A percentile compares a stretch with the other conserved stretches of the same genome.
These are phyloP conservation scores for Pandion haliaetus DNA, from an alignment of 2,113 vertebrate species.

Conservation along the genomic window DNA sequence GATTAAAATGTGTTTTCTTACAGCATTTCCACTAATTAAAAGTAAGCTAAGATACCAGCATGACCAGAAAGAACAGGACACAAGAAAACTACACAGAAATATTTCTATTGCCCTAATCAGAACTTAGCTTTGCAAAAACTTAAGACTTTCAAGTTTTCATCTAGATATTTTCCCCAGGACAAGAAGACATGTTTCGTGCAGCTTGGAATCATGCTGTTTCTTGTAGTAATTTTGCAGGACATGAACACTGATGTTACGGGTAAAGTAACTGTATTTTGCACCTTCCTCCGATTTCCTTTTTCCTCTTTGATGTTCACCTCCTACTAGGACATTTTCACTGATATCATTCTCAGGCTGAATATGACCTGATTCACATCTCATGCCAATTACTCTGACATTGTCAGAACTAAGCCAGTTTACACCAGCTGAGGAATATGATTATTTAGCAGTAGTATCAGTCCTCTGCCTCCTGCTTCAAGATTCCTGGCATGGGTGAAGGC, in stretches of 20 bases:
- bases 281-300: constrained; percentile 33
- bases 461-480: background rate
- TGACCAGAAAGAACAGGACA: background rate
- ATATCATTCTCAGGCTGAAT: background rate
- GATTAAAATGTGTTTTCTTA: background rate
- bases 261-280: constrained; percentile 25
- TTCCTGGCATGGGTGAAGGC: background rate
- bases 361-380: constrained; percentile 14
- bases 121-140: background rate
- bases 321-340: constrained; percentile 21
- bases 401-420: constrained; percentile 31
- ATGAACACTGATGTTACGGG: constrained; percentile 3
- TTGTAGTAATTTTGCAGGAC: constrained; percentile 54
- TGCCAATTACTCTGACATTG: constrained; percentile 37
- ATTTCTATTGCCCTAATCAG: background rate
- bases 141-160: background rate
- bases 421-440: constrained; percentile 3
- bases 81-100: background rate
- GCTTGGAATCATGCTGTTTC: background rate
- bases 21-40: background rate
- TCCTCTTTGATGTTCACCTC: constrained; percentile 32
- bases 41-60: background rate
- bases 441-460: background rate
- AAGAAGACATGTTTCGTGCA: background rate
- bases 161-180: constrained; percentile 11